phyloP scores from a whole-genome alignment of 2,888 invertebrate species.

The Watsonalla binaria region DNA sequence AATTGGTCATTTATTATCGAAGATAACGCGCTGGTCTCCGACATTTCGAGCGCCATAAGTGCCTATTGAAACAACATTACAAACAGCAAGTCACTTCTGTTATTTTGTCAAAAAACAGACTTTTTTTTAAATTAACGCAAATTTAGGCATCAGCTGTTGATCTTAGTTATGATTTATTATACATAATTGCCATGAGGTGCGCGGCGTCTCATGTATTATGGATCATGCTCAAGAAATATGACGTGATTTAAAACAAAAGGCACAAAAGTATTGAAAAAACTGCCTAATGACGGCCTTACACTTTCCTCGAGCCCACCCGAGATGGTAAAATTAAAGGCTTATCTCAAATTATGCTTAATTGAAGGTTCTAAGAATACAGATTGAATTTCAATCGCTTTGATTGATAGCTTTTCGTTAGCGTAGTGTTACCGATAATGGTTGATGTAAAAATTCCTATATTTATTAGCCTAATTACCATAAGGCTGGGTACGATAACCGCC shows the following conservation, averaged over 20 bases:
- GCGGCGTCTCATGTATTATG: slow-evolving; percentile 70
- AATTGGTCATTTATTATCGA: slow-evolving; percentile 76
- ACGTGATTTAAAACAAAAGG: slow-evolving; percentile 67
- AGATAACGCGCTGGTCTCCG: slow-evolving; percentile 58
- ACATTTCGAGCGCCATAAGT: slow-evolving; percentile 51
- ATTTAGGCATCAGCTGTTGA: slow-evolving; percentile 60
- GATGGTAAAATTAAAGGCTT: slow-evolving; percentile 73
- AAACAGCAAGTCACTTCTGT: background rate
- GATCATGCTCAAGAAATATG: slow-evolving; percentile 64
- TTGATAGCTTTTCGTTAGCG: slow-evolving; percentile 59
- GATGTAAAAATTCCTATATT: slow-evolving; percentile 41
- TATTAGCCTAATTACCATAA: slow-evolving; percentile 46
- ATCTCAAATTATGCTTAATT: slow-evolving; percentile 77
- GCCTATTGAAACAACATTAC: slow-evolving; percentile 23
- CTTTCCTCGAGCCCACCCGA: slow-evolving; percentile 69
- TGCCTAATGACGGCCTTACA: slow-evolving; percentile 69
- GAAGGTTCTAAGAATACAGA: slow-evolving; percentile 68
- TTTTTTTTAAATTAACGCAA: slow-evolving; percentile 24
- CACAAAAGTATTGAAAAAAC: slow-evolving; percentile 55
- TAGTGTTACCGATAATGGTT: slow-evolving; percentile 44
- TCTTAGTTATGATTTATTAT: slow-evolving; percentile 72
- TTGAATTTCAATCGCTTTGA: slow-evolving; percentile 70
- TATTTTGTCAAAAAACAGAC: slow-evolving; percentile 8
- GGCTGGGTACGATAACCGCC: slow-evolving; percentile 18
- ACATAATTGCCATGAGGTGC: slow-evolving; percentile 69